A percentile compares a stretch with the other conserved stretches of the same genome.
These are phyloP conservation scores for Lepidostoma basale DNA, from an alignment of 1,140 invertebrate genomes.

Conservation along the genomic window DNA sequence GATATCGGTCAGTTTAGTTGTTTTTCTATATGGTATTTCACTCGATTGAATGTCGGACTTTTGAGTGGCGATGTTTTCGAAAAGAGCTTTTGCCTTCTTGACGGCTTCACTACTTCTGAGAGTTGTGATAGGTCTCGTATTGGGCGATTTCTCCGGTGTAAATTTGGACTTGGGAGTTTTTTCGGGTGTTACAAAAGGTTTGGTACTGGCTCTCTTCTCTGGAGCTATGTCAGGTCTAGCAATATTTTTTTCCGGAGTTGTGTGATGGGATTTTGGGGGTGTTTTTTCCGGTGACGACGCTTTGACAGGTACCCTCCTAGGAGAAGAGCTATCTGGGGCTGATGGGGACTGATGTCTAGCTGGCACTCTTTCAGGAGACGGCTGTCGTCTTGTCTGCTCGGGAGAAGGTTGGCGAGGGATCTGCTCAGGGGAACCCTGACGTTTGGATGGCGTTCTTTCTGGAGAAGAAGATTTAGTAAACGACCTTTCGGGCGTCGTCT, in stretches of 20 bases:
- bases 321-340: no score
- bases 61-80: constrained; percentile 66
- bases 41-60: constrained; percentile 46
- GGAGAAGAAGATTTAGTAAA: background rate
- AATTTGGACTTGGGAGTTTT: background rate
- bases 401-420: no score
- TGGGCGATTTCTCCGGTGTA: constrained; percentile 47
- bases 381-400: no score
- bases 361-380: no score
- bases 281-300: background rate
- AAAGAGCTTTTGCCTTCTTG: constrained; percentile 68
- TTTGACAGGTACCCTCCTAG: no score
- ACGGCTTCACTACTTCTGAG: constrained; percentile 66
- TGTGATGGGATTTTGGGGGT: background rate
- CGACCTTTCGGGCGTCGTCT: constrained; percentile 27
- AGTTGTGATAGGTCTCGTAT: constrained; percentile 52
- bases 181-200: constrained; percentile 52
- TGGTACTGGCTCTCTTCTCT: constrained; percentile 48
- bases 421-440: no score
- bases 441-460: background rate
- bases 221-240: constrained; percentile 17
- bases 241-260: background rate
- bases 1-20: constrained; percentile 55
- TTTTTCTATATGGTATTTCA: constrained; percentile 45
- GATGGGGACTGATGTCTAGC: no score